Conservation (phyloP, 2,888 invertebrate species). For the Prosapia bicincta region DNA sequence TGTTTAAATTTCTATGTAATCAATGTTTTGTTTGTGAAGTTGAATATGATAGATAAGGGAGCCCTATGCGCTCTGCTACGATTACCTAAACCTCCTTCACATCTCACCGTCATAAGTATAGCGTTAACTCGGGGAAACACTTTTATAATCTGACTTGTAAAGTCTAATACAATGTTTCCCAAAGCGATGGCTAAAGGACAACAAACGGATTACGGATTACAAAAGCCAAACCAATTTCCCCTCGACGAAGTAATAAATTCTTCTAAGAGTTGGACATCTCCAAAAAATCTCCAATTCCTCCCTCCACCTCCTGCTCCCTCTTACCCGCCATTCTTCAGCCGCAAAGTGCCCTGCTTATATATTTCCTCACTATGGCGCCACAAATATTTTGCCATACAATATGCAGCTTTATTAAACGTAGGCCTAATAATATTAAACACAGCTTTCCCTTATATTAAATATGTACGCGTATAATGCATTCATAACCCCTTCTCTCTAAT, state of each 20-base stretch:
- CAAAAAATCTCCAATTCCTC: background rate
- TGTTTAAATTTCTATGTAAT: too few relatives aligned
- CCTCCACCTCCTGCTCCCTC: background rate
- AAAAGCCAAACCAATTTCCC: conserved; percentile 1
- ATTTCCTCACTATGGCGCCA: background rate
- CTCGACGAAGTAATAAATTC: background rate
- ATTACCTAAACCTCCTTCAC: too few relatives aligned
- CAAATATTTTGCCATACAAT: background rate
- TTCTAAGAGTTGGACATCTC: background rate
- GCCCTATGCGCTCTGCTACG: too few relatives aligned
- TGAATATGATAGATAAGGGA: too few relatives aligned
- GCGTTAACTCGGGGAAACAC: too few relatives aligned
- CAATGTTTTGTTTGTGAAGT: too few relatives aligned
- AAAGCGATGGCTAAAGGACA: background rate
- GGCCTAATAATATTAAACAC: background rate
- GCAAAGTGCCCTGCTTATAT: background rate
- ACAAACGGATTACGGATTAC: background rate
- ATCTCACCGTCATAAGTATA: too few relatives aligned
- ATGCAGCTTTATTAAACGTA: background rate
- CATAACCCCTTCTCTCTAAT: too few relatives aligned
- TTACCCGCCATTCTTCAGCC: background rate
- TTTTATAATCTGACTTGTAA: too few relatives aligned
- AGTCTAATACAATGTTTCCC: too few relatives aligned
- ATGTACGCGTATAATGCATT: too few relatives aligned
- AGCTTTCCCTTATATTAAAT: too few relatives aligned